These are phyloP conservation scores for Distichodus sexfasciatus DNA, from an alignment of 2,797 vertebrate species.

Conservation along the genomic window DNA sequence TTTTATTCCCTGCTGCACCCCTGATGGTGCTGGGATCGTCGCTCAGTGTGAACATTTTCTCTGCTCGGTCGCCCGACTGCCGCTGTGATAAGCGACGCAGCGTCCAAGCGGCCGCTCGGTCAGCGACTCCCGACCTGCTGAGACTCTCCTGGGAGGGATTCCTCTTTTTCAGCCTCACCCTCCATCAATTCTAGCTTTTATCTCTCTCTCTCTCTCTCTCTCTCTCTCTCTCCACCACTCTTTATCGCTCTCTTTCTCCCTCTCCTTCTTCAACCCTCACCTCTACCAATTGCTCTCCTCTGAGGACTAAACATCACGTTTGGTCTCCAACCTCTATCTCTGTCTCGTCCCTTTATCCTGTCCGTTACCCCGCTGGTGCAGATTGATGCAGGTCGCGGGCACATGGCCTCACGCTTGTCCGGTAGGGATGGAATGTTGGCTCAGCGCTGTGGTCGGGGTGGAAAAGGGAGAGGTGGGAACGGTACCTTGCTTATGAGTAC, in stretches of 20 bases:
- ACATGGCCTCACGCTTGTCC: too few species aligned
- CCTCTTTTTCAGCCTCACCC: slow-evolving; percentile 51
- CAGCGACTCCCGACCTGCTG: slow-evolving; percentile 5
- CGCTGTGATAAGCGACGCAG: slow-evolving; percentile 17
- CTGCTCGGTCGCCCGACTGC: not conserved
- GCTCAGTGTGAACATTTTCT: not conserved
- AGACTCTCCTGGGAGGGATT: slow-evolving; percentile 61
- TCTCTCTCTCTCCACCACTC: not conserved
- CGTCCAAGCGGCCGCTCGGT: slow-evolving; percentile 28
- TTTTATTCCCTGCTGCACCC: too few species aligned
- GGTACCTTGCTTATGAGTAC: too few species aligned
- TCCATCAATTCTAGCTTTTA: slow-evolving; percentile 3
- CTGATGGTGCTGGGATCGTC: too few species aligned
- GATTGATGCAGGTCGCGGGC: too few species aligned
- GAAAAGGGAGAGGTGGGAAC: too few species aligned
- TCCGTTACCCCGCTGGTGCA: too few species aligned
- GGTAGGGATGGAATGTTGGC: too few species aligned
- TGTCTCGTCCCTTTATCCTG: too few species aligned
- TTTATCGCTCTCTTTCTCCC: not conserved
- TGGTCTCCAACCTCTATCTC: too few species aligned
- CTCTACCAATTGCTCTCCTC: not conserved
- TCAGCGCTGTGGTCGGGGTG: too few species aligned
- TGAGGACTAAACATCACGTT: too few species aligned
- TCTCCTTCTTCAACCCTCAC: not conserved
- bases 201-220: slow-evolving; percentile 9